These are phyloP conservation scores for Lepidurus packardi DNA, from an alignment of 1,140 invertebrate species.

Conservation along the genomic window DNA sequence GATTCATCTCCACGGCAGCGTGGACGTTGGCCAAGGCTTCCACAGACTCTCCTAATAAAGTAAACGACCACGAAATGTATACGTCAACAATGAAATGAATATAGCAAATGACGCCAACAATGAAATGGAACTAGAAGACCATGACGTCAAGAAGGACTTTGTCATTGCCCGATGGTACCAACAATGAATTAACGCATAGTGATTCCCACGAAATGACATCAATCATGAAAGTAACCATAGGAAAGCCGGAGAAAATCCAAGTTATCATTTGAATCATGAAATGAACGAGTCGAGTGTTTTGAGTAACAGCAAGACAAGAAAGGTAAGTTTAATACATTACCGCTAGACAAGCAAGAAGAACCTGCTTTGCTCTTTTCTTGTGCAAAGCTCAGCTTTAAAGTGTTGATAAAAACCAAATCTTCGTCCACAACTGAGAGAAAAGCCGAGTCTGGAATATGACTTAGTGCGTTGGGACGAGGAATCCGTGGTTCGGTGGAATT, in stretches of 20 bases:
- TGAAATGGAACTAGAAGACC: no score
- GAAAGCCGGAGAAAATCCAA: no score
- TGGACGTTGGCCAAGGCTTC: constrained; percentile 79
- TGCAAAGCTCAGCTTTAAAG: background rate
- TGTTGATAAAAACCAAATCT: background rate
- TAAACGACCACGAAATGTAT: constrained; percentile 13
- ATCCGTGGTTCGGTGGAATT: background rate
- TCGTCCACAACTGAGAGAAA: background rate
- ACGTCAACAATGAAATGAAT: background rate
- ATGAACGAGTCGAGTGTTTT: no score
- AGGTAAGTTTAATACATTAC: background rate
- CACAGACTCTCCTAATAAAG: constrained; percentile 38
- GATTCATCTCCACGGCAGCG: constrained; percentile 75
- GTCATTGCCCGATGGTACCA: no score
- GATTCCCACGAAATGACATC: no score
- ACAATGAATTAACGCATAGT: no score
- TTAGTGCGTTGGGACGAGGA: background rate
- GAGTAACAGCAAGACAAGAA: no score
- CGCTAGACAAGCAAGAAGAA: background rate
- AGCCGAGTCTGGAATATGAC: background rate
- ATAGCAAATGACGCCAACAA: no score
- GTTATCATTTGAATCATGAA: no score
- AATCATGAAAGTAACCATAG: no score
- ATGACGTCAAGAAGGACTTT: no score
- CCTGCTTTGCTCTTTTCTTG: background rate